Conservation (phyloP, 2,797 vertebrate species). For the Sebastes steindachneri region DNA sequence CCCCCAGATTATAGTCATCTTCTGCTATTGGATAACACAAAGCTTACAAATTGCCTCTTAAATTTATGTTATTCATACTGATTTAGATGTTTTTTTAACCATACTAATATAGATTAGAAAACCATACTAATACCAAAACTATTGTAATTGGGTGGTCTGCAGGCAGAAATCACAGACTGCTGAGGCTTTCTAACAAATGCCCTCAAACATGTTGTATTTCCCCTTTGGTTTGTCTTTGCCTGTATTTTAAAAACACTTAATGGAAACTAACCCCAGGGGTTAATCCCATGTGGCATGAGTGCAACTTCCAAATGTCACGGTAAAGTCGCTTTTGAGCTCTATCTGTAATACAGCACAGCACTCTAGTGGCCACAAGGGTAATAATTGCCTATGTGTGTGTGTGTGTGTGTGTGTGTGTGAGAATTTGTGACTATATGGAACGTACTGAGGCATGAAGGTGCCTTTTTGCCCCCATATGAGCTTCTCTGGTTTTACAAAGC, state of each 20-base stretch:
- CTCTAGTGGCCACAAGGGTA: constrained; percentile 85
- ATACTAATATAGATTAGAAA: background rate
- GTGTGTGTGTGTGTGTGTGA: constrained; percentile 26
- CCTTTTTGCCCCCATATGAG: constrained; percentile 24
- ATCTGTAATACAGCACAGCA: constrained; percentile 86
- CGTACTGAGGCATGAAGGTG: constrained; percentile 30
- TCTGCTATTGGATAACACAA: background rate
- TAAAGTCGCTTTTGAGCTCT: constrained; percentile 57
- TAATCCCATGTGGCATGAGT: constrained; percentile 36
- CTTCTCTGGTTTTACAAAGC: constrained; percentile 47
- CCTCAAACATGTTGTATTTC: constrained; percentile 7
- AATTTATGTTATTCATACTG: background rate
- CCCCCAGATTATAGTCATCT: background rate
- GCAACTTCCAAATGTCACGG: constrained; percentile 64
- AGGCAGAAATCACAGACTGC: background rate
- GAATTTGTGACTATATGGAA: background rate
- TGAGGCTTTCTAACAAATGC: constrained; percentile 3
- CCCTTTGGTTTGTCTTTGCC: constrained; percentile 23
- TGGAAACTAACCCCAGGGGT: constrained; percentile 25
- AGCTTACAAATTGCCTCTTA: background rate
- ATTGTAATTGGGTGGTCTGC: background rate
- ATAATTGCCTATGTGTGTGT: constrained; percentile 55
- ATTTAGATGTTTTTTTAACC: background rate
- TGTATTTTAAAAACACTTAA: constrained; percentile 39
- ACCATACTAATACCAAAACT: background rate